phyloP scores from a whole-genome alignment of 2,888 invertebrate species.

The Seladonia tumulorum region DNA sequence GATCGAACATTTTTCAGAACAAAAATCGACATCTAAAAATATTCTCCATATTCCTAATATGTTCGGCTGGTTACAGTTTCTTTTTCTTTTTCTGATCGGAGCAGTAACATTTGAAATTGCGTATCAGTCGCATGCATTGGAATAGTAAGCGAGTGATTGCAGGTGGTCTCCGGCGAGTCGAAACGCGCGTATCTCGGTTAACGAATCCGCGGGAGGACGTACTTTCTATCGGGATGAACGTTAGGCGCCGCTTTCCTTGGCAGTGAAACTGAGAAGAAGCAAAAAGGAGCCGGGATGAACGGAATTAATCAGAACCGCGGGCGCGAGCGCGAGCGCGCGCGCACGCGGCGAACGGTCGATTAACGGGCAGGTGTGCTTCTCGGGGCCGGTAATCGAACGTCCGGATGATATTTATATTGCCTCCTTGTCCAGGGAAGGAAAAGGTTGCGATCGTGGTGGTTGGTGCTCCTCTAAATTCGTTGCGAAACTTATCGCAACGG shows the following conservation, averaged over 20 bases:
- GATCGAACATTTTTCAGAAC: background rate
- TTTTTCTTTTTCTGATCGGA: background rate
- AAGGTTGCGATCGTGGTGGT: conserved; percentile 6
- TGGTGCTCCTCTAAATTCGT: conserved; percentile 16
- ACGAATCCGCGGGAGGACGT: background rate
- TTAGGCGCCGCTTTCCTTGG: conserved; percentile 40
- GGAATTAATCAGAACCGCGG: conserved; percentile 50
- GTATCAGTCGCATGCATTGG: background rate
- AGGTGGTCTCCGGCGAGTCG: background rate
- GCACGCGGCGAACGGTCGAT: conserved; percentile 19
- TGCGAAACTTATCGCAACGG: background rate
- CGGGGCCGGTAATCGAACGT: conserved; percentile 18
- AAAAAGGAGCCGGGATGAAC: conserved; percentile 21
- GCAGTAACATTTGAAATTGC: background rate
- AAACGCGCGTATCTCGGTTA: conserved; percentile 11
- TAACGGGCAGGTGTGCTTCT: conserved; percentile 30
- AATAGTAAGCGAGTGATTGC: background rate
- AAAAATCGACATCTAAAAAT: background rate
- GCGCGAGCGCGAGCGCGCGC: background rate
- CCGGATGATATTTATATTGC: conserved; percentile 23
- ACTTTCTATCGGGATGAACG: conserved; percentile 35
- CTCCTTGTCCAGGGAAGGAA: background rate
- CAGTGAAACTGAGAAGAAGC: conserved; percentile 49
- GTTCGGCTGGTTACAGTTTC: background rate
- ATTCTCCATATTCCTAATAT: background rate